Evolutionary conservation across 2,113 vertebrate genomes (phyloP), one percentile per base, ranked within the genome.

Genomic region (Oplegnathus fasciatus): DNA sequence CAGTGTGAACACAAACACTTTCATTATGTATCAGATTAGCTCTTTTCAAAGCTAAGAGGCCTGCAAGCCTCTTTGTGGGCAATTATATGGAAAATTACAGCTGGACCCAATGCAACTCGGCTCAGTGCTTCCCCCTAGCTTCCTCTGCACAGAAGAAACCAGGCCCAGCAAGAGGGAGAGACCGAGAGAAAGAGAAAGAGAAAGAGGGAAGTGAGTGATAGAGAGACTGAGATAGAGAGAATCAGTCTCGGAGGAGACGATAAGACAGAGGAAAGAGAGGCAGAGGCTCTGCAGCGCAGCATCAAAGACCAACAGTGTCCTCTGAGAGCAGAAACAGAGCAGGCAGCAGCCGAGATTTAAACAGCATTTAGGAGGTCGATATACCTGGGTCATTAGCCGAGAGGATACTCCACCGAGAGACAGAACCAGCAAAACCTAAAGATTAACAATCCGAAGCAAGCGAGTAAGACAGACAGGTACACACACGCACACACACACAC

Each of bases 101-200:
- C 73, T 15, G 30, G 22, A 61, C 20, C 46, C 18, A 22, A 22
- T 2, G 54, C 75, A 40, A 42, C 30, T 48, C 22, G 22, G 37
- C 91, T 88, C 89, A 64, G 57, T 78, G 85, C 85, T 81, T 46
- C 89, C 86, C 86, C 64, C 88, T 80, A 76, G 73, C 81, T 82
- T 58, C 78, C 17, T 13, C 75, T 62, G 34, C 62, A 52, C 30
- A 64, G 74, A 78, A 24, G 11, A 74, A 57, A 79, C 9, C 60
- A 6, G 52, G 34, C 28, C 55, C 60, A 42, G 40, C 28, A 1
- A 42, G 42, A 48, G 28, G 2, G 17, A 17, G 28, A 55, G 22
- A 42, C 2, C n/a, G n/a, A n/a, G n/a, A n/a, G n/a, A n/a, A n/a
- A n/a, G n/a, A n/a, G n/a, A n/a, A n/a, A 15, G 60, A 17, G 9